phyloP scores from a whole-genome alignment of 2,113 vertebrate species.

The Pachycephala philippinensis region DNA sequence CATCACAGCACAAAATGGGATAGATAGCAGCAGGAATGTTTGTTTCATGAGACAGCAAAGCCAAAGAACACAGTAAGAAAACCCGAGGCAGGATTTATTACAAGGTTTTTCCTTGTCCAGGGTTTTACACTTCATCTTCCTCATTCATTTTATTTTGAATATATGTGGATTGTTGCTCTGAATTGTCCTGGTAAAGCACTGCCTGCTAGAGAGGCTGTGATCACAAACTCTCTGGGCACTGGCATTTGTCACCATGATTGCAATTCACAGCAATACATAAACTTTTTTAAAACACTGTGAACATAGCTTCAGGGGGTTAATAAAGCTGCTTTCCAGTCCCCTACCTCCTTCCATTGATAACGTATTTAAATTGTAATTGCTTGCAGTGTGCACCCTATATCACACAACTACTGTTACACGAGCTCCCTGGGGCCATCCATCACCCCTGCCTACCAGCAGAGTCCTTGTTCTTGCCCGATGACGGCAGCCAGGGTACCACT shows the following conservation, averaged over 20 bases:
- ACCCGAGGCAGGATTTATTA: constrained; percentile 18
- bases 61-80: constrained; percentile 21
- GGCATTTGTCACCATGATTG: constrained; percentile 20
- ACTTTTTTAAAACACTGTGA: constrained; percentile 54
- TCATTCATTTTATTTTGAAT: constrained; percentile 49
- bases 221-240: constrained; percentile 42
- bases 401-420: constrained; percentile 25
- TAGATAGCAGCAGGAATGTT: background rate
- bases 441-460: constrained; percentile 22
- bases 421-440: constrained; percentile 28
- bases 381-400: constrained; percentile 50
- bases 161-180: constrained; percentile 32
- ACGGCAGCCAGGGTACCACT: background rate
- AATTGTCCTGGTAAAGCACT: constrained; percentile 43
- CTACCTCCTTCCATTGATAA: constrained; percentile 55
- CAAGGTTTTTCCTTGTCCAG: background rate
- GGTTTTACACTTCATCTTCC: background rate
- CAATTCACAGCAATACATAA: constrained; percentile 67
- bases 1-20: background rate
- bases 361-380: constrained; percentile 73
- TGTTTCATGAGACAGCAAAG: background rate
- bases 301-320: constrained; percentile 67
- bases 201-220: constrained; percentile 1
- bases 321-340: constrained; percentile 64
- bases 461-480: background rate